These are phyloP conservation scores for Platorchestia sp. DNA, from an alignment of 1,140 invertebrate species.

Conservation along the genomic window DNA sequence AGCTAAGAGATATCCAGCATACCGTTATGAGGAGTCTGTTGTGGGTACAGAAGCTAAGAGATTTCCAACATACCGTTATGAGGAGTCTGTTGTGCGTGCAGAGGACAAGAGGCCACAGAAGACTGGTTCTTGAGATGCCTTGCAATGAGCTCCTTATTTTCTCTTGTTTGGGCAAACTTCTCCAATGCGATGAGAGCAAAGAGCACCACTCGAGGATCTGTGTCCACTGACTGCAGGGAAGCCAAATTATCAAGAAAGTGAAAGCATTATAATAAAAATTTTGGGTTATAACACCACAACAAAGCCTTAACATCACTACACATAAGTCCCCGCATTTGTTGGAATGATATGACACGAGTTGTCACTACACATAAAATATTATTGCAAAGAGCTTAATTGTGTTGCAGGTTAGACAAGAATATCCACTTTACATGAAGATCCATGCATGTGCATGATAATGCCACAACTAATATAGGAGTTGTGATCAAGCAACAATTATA, in stretches of 20 bases:
- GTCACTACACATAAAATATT: neutral
- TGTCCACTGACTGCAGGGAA: slow-evolving; percentile 66
- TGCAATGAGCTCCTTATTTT: slow-evolving; percentile 81
- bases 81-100: neutral
- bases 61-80: neutral
- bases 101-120: neutral
- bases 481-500: no score
- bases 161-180: slow-evolving; percentile 95
- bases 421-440: no score
- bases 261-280: neutral
- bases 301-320: neutral
- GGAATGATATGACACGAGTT: neutral
- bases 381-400: no score
- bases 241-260: neutral
- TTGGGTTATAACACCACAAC: neutral
- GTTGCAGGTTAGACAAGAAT: no score
- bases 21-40: neutral
- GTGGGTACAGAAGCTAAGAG: neutral
- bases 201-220: slow-evolving; percentile 83
- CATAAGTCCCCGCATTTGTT: neutral
- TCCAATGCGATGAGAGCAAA: slow-evolving; percentile 92
- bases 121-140: neutral
- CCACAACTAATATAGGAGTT: no score
- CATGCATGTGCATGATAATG: no score
- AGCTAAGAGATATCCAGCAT: neutral